Conservation (phyloP, 1,140 invertebrate genomes). For the Zaprionus africanus region DNA sequence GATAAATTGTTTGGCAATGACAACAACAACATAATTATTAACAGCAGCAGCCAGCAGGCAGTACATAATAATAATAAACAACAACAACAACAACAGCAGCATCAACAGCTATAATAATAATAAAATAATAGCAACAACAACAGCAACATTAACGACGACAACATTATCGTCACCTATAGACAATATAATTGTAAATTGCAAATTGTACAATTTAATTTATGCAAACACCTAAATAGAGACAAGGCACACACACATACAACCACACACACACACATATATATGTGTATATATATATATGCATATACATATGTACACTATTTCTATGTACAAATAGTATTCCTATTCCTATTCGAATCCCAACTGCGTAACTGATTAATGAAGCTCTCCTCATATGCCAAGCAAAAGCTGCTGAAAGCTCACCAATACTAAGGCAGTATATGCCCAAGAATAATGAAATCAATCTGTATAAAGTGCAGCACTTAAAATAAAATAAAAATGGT, state of each 20-base stretch:
- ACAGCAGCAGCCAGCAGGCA: conserved; percentile 29
- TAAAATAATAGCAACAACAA: conserved; percentile 57
- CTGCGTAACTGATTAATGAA: neutral
- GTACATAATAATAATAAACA: conserved; percentile 73
- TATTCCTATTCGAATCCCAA: neutral
- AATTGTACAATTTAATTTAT: conserved; percentile 79
- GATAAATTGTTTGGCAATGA: conserved; percentile 57
- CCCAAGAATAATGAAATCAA: too few relatives aligned
- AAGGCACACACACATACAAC: conserved; percentile 27
- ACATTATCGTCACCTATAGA: conserved; percentile 81
- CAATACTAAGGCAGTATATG: neutral
- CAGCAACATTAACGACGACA: conserved; percentile 53
- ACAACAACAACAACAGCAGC: conserved; percentile 27
- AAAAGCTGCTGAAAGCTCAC: conserved; percentile 1
- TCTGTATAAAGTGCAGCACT: too few relatives aligned
- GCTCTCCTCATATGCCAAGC: conserved; percentile 13
- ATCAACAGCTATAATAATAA: conserved; percentile 43
- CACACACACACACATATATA: neutral
- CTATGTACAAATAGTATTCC: neutral
- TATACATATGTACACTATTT: neutral
- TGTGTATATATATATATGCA: neutral
- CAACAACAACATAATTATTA: conserved; percentile 80
- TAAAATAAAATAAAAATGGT: too few relatives aligned
- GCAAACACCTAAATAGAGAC: conserved; percentile 54
- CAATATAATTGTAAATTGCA: conserved; percentile 74